Evolutionary conservation across 1,140 invertebrate species (phyloP).

Genomic region (Centruroides vittatus): DNA sequence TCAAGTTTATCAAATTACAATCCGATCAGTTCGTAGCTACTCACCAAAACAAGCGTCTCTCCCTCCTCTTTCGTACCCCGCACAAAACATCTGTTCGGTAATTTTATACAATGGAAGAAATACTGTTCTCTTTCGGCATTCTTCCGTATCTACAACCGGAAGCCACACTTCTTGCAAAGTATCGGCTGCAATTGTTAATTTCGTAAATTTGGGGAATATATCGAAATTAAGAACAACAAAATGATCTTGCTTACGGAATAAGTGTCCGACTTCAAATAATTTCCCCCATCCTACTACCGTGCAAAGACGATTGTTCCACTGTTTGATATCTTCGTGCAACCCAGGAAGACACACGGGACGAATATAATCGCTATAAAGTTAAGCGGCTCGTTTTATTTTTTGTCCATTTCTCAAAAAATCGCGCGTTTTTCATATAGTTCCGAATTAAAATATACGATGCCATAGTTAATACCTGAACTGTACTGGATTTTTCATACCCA

Average conservation of each 20-base stretch:
- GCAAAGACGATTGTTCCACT: slow-evolving; percentile 39
- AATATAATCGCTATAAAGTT: slow-evolving; percentile 42
- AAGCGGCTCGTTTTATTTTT: background rate
- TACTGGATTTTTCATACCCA: slow-evolving; percentile 45
- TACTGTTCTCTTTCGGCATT: slow-evolving; percentile 59
- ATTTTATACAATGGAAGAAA: slow-evolving; percentile 51
- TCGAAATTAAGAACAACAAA: background rate
- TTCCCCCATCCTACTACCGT: slow-evolving; percentile 71
- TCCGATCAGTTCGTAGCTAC: background rate
- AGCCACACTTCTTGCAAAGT: slow-evolving; percentile 71
- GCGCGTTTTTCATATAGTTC: background rate
- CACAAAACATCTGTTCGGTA: slow-evolving; percentile 79
- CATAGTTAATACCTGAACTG: slow-evolving; percentile 34
- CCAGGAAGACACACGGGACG: slow-evolving; percentile 51
- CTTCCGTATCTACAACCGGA: slow-evolving; percentile 61
- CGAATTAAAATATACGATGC: background rate
- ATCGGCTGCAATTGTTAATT: slow-evolving; percentile 43
- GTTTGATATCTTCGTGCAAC: slow-evolving; percentile 17
- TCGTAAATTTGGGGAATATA: background rate
- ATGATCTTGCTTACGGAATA: slow-evolving; percentile 51
- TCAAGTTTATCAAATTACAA: background rate
- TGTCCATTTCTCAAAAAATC: background rate
- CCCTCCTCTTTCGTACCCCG: slow-evolving; percentile 54
- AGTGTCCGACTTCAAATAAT: slow-evolving; percentile 56
- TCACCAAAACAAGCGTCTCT: slow-evolving; percentile 57